Evolutionary conservation across 35 echinoderm and acorn worm genomes (phyloP).

Genomic region (Apostichopus japonicus): DNA sequence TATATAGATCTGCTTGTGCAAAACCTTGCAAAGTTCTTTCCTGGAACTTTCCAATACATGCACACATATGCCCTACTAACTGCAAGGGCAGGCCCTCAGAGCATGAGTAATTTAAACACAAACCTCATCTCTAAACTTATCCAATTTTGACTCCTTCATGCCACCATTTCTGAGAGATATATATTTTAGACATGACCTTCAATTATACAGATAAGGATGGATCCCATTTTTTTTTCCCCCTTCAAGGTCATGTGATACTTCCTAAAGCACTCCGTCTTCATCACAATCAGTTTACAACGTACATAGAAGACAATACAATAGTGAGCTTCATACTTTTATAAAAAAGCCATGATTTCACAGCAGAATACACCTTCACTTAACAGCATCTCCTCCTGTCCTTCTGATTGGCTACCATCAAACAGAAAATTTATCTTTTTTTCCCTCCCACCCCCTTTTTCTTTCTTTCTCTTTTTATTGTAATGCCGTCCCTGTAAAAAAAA

Average conservation of each 20-base stretch:
- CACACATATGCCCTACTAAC: no score
- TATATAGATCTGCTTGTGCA: no score
- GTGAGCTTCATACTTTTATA: background rate
- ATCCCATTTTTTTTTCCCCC: background rate
- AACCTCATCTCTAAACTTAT: background rate
- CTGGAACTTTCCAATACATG: no score
- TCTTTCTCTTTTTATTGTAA: background rate
- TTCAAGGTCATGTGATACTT: background rate
- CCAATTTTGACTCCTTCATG: background rate
- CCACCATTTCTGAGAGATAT: background rate
- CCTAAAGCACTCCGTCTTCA: background rate
- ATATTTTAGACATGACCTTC: background rate
- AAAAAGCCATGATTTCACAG: background rate
- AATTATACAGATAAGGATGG: background rate
- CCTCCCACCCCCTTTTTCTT: background rate
- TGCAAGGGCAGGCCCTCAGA: background rate
- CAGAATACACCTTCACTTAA: background rate
- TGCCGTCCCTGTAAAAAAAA: no score
- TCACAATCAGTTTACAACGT: background rate
- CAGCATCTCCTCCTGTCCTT: background rate
- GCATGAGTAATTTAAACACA: background rate
- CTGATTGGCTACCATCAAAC: background rate
- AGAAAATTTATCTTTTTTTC: background rate
- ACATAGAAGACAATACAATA: background rate
- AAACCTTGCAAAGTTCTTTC: no score